phyloP scores from a whole-genome alignment of 2,113 vertebrate species.

The Formicarius rufipectus region DNA sequence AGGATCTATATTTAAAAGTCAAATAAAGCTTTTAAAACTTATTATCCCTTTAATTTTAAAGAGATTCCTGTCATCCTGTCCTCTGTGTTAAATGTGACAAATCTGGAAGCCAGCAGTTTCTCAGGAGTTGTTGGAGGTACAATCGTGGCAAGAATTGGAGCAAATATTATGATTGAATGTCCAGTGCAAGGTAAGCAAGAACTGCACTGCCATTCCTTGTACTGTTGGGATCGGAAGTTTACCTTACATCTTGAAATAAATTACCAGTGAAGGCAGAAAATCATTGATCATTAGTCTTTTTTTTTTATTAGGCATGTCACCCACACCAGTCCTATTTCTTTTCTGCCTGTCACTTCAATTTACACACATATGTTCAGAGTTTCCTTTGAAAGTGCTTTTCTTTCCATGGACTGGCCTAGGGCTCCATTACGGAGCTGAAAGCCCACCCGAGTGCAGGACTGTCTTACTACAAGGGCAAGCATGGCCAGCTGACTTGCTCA shows the following conservation, averaged over 20 bases:
- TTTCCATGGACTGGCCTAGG: background rate
- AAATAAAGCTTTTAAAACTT: constrained; percentile 1
- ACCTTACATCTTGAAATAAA: background rate
- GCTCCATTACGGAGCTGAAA: background rate
- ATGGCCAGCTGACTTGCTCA: constrained; percentile 42
- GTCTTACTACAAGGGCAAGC: background rate
- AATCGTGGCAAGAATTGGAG: constrained; percentile 65
- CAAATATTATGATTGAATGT: constrained; percentile 81
- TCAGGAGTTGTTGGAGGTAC: constrained; percentile 74
- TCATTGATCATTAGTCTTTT: background rate
- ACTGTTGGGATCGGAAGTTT: background rate
- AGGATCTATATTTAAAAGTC: background rate
- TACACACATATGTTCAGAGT: background rate
- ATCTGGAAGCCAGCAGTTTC: constrained; percentile 57
- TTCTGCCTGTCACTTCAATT: background rate
- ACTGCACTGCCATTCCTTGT: background rate
- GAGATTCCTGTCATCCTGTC: constrained; percentile 81
- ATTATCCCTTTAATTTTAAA: constrained; percentile 58
- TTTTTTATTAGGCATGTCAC: background rate
- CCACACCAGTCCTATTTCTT: background rate
- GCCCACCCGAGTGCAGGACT: background rate
- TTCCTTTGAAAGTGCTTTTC: background rate
- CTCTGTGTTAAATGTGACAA: constrained; percentile 73
- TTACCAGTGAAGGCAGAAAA: background rate
- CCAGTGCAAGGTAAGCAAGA: constrained; percentile 81